phyloP scores from a whole-genome alignment of 2,113 vertebrate species.

The Agelaius tricolor region DNA sequence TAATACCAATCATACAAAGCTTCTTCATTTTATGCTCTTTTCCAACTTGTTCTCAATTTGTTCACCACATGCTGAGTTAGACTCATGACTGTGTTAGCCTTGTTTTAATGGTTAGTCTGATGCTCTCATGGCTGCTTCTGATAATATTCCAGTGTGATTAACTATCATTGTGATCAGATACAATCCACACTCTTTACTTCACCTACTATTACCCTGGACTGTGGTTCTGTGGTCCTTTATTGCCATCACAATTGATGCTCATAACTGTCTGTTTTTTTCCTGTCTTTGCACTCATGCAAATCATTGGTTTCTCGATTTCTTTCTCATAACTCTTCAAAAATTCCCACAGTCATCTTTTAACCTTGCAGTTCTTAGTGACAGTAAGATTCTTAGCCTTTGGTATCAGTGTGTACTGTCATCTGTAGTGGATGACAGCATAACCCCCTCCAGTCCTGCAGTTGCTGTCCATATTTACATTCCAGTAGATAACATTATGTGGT shows the following conservation, averaged over 20 bases:
- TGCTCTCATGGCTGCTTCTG: not conserved
- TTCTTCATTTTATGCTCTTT: not conserved
- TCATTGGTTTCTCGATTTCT: not conserved
- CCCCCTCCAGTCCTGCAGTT: not conserved
- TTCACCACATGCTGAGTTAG: not conserved
- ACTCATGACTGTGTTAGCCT: not conserved
- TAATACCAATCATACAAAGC: not conserved
- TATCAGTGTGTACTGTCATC: not conserved
- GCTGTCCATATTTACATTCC: not conserved
- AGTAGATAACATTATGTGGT: not conserved
- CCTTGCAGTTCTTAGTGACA: not conserved
- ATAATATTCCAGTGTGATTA: not conserved
- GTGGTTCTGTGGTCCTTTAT: not conserved
- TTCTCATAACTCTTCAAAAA: not conserved
- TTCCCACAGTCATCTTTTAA: not conserved
- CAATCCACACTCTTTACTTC: not conserved
- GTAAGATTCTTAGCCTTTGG: not conserved
- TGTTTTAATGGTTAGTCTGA: not conserved
- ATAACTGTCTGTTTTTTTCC: not conserved
- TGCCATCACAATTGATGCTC: not conserved
- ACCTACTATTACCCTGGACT: not conserved
- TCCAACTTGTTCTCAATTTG: not conserved
- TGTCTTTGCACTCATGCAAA: not conserved
- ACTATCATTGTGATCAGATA: not conserved
- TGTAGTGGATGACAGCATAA: not conserved